Percentiles rank a stretch among this genome's conserved stretches.
Evolutionary conservation across 2,888 invertebrate genomes (phyloP).

Genomic region (Ochropleura leucogaster): DNA sequence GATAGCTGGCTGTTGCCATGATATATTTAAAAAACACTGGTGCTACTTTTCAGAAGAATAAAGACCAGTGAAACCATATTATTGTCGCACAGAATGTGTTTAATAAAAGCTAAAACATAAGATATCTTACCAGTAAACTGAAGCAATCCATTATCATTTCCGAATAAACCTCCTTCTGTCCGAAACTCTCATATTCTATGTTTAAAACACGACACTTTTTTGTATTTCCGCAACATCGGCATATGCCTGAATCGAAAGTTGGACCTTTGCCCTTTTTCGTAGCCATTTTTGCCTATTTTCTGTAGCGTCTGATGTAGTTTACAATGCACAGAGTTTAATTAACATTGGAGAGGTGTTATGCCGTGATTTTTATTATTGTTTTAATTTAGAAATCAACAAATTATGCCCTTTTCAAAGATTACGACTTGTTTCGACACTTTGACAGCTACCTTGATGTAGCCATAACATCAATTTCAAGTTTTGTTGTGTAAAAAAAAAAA

Average conservation of each 20-base stretch:
- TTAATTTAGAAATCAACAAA: constrained; percentile 27
- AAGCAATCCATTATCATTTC: constrained; percentile 87
- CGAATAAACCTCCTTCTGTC: constrained; percentile 83
- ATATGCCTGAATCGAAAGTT: constrained; percentile 82
- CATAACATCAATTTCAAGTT: not conserved
- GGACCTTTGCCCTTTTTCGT: constrained; percentile 78
- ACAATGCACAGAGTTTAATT: not conserved
- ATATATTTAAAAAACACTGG: not conserved
- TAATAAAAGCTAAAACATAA: not conserved
- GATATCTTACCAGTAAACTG: constrained; percentile 80
- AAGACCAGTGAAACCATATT: not conserved
- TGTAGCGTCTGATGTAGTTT: not conserved
- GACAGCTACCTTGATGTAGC: constrained; percentile 2
- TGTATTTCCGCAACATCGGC: constrained; percentile 83
- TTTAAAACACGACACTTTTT: constrained; percentile 85
- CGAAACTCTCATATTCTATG: constrained; percentile 82
- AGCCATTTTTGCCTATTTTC: constrained; percentile 70
- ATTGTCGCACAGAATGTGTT: not conserved
- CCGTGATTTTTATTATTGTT: constrained; percentile 11
- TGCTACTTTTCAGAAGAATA: not conserved
- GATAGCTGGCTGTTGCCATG: not conserved
- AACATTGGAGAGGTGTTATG: not conserved
- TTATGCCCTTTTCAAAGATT: constrained; percentile 6
- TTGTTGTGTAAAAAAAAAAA: not conserved
- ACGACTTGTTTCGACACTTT: not conserved